Percentiles rank a stretch among this genome's conserved stretches.
Evolutionary conservation across 2,113 vertebrate species (phyloP).

Genomic region (Scatophagus argus): DNA sequence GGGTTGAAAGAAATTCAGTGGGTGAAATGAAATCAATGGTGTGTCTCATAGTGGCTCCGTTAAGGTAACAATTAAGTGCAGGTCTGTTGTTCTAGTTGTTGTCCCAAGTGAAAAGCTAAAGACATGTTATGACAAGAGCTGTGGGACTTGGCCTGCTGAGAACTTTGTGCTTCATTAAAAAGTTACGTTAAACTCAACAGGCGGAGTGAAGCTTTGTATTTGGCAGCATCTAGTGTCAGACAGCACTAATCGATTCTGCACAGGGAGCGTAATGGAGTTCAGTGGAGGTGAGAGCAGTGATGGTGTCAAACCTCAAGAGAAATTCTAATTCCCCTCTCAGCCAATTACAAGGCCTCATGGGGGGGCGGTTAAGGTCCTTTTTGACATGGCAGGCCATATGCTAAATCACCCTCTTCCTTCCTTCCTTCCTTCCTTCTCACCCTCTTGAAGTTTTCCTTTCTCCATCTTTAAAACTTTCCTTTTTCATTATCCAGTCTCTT

Average conservation of each 20-base stretch:
- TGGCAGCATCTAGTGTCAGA: constrained; percentile 50
- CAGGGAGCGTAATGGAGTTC: constrained; percentile 69
- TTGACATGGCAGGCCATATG: constrained; percentile 25
- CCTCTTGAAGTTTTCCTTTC: neutral
- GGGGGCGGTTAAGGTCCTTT: constrained; percentile 33
- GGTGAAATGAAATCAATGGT: constrained; percentile 57
- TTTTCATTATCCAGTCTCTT: neutral
- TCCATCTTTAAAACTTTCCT: neutral
- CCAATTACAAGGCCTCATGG: constrained; percentile 63
- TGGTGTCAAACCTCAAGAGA: constrained; percentile 47
- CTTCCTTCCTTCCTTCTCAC: neutral
- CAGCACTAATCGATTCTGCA: constrained; percentile 72
- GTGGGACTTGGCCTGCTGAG: neutral
- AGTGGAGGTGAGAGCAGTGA: constrained; percentile 50
- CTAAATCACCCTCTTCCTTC: constrained; percentile 3
- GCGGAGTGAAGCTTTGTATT: constrained; percentile 32
- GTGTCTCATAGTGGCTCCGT: constrained; percentile 5
- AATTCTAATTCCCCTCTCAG: constrained; percentile 56
- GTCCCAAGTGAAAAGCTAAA: constrained; percentile 37
- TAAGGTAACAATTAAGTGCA: constrained; percentile 26
- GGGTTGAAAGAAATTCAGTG: constrained; percentile 25
- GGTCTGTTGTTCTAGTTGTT: neutral
- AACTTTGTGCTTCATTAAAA: constrained; percentile 65
- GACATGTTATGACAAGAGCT: constrained; percentile 22
- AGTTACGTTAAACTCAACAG: constrained; percentile 54